Evolutionary conservation across 2,113 vertebrate species (phyloP), one percentile per base, ranked within the genome.

Genomic region (Labeo rohita): DNA sequence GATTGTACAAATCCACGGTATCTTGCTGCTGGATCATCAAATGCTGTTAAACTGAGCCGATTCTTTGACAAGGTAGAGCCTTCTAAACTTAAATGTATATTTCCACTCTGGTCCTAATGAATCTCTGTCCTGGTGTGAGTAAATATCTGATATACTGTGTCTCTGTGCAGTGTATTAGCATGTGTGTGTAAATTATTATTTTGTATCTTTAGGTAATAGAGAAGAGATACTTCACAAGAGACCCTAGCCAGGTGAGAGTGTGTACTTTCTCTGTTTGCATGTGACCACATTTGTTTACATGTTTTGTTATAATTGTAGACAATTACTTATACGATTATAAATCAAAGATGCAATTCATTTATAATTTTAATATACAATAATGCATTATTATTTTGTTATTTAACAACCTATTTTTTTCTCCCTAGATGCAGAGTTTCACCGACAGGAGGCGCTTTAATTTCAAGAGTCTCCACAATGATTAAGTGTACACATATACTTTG

Each of bases 1-100:
- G 98, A 99, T 90, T 98, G 97, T 91, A 99, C 97, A 83, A 98
- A 96, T 93, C 96, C 96, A 10, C 94, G 97, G 6, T 98, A 96
- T 84, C 93, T 99, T 68, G 98, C 97, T 87, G 97, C 98, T 86
- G 98, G 98, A 50, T 98, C 98, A 13, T 99, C 98, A 87, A 99
- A 98, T 87, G 98, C 98, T 88, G 98, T 98, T 89, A 99, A 99
- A 90, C 94, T 99, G 16, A 99, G 98, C 92, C 95, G 97, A 83
- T 99, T 99, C 92, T 99, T 98, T 95, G 98, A 99, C 95, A 99
- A 99, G 96, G 98, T 98, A 93, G 94, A 43, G 15, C 8, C 23
- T 61, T 63, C 43, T 9, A 45, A 45, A 73, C 18, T n/a, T 6
- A 45, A 72, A 21, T 70, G 15, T 70, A 3, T 39, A 39, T 70